Evolutionary conservation across 2,113 vertebrate genomes (phyloP), one percentile per base, ranked within the genome.

Genomic region (Pavo muticus): DNA sequence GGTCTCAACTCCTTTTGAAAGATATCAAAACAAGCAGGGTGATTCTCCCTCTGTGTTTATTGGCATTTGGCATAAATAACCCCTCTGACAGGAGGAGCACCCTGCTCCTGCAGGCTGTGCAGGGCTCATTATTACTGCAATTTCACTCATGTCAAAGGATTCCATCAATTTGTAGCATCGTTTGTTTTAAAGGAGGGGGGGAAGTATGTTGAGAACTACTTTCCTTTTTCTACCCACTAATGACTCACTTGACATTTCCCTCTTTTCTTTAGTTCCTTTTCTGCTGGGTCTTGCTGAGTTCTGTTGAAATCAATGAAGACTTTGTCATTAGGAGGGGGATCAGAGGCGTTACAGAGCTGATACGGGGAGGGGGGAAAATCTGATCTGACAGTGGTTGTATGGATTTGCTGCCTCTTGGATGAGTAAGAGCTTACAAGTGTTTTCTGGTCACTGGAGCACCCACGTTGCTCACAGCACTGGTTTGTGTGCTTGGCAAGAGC

Each of bases 241-340:
- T 95, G 88, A 93, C 83, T 94, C 76, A 81, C 80, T 93, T 95
- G 90, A 89, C 69, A 72, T 90, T 95, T 94, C 73, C 44, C n/a
- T 89, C 81, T 18, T 48, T 59, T 47, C 59, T 82, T 72, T 50
- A 89, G 69, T 78, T 91, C 14, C 2, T 80, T 68, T 86, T 80
- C 71, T 90, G 47, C 37, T 71, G 40, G 65, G 40, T 90, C 52
- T 91, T 84, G 23, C 70, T 61, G 84, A 86, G 39, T n/a, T 80
- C 47, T 74, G 10, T 45, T 90, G 82, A 90, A 94, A 80, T 90
- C 90, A 71, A 25, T 86, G 68, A 89, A 56, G 68, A 57, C 56
- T 85, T 77, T 91, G 44, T 81, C 85, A 65, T 68, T 91, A 75
- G n/a, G 23, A 86, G 30, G 32, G 35, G 23, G 25, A 77, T 84